Evolutionary conservation across 2,113 vertebrate genomes (phyloP), one percentile per base, ranked within the genome.

Genomic region (Lonchura striata): DNA sequence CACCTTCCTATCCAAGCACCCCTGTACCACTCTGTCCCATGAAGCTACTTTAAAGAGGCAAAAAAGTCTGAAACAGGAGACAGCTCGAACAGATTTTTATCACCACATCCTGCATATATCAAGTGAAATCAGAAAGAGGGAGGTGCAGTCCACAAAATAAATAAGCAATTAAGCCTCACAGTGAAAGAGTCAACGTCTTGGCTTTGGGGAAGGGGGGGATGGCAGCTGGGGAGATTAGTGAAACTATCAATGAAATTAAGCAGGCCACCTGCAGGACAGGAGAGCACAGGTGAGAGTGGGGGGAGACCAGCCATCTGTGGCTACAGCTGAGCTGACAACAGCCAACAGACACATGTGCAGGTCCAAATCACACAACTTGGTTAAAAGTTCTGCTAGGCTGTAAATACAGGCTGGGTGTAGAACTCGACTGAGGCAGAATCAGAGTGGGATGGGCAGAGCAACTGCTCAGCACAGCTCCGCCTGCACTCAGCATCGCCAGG

Each of bases 251-350:
- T n/a, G 47, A 88, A 69, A 39, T 30, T 9, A 81, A 61, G 54
- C 1, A 0, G 42, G 33, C 61, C 57, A 53, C 0, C 0, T 15
- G 1, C 1, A 2, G 7, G 1, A 3, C 41, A 80, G 33, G 46
- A 82, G 3, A 72, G 64, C 64, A 54, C 31, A 74, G 69, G 74
- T 7, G 1, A 81, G 65, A 79, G 28, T 16, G 7, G 35, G 19
- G 5, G 4, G 5, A 49, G 3, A 46, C 4, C 3, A 3, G 42
- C 14, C 25, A 61, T 6, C 50, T 61, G 50, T 2, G 0, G n/a
- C 37, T 41, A 49, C 3, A 4, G 17, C 69, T 78, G 65, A 82
- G 52, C 61, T 63, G 56, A 37, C 2, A 7, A 33, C 2, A 3
- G 28, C 27, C 5, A 52, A 1, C 2, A 54, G n/a, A 70, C 33